Percentiles rank a stretch among this genome's conserved stretches.
phyloP scores from a whole-genome alignment of 53 echinoderm and acorn worm genomes.

The Holothuria leucospilota region DNA sequence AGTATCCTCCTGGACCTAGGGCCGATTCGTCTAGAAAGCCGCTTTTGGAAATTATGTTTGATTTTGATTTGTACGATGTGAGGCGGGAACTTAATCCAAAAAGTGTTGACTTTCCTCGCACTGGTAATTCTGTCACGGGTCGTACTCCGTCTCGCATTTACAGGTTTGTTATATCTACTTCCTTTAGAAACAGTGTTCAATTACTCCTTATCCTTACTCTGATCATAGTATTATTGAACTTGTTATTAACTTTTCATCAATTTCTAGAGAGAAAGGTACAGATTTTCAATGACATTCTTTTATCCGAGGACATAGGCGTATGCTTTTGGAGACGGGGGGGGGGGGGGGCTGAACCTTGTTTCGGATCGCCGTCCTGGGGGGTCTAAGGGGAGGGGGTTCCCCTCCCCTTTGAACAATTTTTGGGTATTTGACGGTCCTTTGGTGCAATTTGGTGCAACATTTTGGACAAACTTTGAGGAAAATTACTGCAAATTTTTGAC shows the following conservation, averaged over 20 bases:
- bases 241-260: background rate
- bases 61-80: background rate
- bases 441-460: no score
- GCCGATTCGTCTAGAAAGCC: background rate
- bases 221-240: background rate
- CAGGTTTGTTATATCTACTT: background rate
- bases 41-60: no score
- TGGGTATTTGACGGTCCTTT: no score
- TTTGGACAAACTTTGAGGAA: no score
- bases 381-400: no score
- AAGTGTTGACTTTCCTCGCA: background rate
- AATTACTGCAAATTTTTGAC: no score
- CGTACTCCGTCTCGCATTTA: background rate
- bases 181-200: background rate
- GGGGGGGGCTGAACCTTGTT: no score
- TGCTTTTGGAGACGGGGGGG: no score
- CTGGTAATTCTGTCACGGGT: background rate
- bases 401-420: no score
- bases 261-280: background rate
- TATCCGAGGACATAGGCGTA: no score
- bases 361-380: no score
- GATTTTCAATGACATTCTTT: slow-evolving; percentile 5
- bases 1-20: background rate
- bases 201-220: background rate
- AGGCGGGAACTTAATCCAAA: background rate